These are phyloP conservation scores for Plotosus lineatus DNA, from an alignment of 2,113 vertebrate species.

Conservation along the genomic window DNA sequence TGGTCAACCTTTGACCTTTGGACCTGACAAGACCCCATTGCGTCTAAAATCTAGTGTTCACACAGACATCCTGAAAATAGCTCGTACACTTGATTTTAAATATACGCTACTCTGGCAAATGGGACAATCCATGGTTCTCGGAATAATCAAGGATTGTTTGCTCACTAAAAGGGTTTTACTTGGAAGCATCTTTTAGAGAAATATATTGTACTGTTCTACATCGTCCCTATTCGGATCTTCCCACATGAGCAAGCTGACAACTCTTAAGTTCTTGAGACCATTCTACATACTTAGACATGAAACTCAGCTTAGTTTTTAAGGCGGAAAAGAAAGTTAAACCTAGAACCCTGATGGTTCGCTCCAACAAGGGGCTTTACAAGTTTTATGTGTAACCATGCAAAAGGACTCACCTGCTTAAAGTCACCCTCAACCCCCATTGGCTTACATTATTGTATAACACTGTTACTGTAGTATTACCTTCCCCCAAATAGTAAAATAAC, in stretches of 20 bases:
- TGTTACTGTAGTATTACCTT: not conserved
- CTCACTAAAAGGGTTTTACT: not conserved
- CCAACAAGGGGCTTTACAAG: not conserved
- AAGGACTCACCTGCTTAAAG: not conserved
- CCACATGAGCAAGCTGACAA: no score
- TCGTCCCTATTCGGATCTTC: not conserved
- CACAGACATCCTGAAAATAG: slow-evolving; percentile 25
- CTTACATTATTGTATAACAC: not conserved
- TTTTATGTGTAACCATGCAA: not conserved
- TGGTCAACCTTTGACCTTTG: slow-evolving; percentile 15
- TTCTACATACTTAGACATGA: not conserved
- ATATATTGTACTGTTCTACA: not conserved
- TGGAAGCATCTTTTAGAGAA: not conserved
- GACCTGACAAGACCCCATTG: slow-evolving; percentile 8
- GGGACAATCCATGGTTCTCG: not conserved
- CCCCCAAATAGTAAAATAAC: not conserved
- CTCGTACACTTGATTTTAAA: slow-evolving; percentile 4
- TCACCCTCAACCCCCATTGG: no score
- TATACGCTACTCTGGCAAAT: not conserved
- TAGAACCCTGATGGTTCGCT: not conserved
- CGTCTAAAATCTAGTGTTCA: slow-evolving; percentile 40
- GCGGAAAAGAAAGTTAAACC: not conserved
- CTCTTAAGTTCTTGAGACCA: no score
- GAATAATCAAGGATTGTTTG: not conserved
- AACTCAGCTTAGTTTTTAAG: not conserved